Base-by-base conservation (phyloP, 2,888 invertebrate genomes). In the Trichogramma evanescens region DNA sequence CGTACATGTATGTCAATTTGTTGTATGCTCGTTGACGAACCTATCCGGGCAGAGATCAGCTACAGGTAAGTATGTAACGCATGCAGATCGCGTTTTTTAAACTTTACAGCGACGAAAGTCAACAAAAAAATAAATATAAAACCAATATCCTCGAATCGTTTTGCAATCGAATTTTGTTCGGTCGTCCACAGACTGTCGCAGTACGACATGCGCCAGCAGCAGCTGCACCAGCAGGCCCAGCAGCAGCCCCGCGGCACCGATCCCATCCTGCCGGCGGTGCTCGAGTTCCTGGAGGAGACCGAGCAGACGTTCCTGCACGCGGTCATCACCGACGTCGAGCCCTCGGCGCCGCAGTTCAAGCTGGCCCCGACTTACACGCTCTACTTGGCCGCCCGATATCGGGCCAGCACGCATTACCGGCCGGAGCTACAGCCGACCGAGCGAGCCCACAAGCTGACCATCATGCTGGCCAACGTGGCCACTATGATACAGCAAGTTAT, bases 321-420 rank as follows among this genome's bases (percentile, higher is more conserved):
- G 49, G 89, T 95, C 66, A 88, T 96, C 73, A 86, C 90, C 44
- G 89, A 95, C 67, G 84, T 95, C 67, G 95, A 94, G 77, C 93
- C 93, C 9, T 89, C 89, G 74, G 87, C 88, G 62, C 91, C 91
- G 8, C 91, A 93, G 68, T 98, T 98, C 81, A 95, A 95, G 75
- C 83, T 99, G 64, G 93, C 98, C 1, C 98, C 98, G 0, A 96
- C 97, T 40, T 99, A 98, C 80, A 91, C 95, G 3, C 84, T 99
- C 39, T 99, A 99, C 79, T 83, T 99, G 74, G 93, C 95, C 68
- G 92, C 95, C 63, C 85, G 90, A 74, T 96, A 95, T 75, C 86
- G 95, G 58, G 93, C 97, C 50, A 94, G 95, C 40, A 94, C 94
- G 0, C 94, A 94, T 77, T 95, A 95, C 80, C 86, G 94, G 71